Evolutionary conservation across 2,888 invertebrate species (phyloP).

Genomic region (Scelioninae gen. 1): DNA sequence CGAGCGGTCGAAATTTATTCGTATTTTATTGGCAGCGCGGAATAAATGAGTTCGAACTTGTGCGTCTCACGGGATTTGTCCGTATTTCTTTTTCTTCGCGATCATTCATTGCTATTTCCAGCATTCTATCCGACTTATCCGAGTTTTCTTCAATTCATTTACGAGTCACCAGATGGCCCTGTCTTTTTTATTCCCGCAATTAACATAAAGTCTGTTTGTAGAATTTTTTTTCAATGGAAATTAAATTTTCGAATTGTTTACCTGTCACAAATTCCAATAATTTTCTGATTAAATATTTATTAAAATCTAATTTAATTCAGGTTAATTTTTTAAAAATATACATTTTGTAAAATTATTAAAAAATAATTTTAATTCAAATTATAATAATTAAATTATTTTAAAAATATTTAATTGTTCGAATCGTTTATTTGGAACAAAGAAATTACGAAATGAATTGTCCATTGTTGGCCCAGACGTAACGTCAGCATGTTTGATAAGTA

Average conservation of each 20-base stretch:
- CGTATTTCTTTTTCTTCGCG: constrained; percentile 36
- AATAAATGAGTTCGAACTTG: constrained; percentile 77
- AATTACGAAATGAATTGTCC: no score
- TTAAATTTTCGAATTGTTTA: not conserved
- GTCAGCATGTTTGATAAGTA: constrained; percentile 24
- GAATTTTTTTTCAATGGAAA: not conserved
- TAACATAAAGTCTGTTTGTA: constrained; percentile 17
- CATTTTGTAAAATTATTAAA: no score
- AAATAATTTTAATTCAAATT: no score
- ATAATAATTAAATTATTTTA: no score
- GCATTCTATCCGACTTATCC: constrained; percentile 54
- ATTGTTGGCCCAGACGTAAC: not conserved
- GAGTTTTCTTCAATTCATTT: constrained; percentile 25
- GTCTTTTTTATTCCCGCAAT: constrained; percentile 34
- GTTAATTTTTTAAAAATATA: no score
- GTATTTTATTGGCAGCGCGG: constrained; percentile 79
- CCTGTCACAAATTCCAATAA: not conserved
- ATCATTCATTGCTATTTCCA: constrained; percentile 46
- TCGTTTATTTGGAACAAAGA: no score
- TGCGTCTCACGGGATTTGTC: constrained; percentile 49
- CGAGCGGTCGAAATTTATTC: constrained; percentile 78
- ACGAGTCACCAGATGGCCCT: constrained; percentile 25
- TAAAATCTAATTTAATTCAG: no score
- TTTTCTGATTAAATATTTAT: no score
- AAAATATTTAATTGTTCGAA: no score